Base-by-base conservation (phyloP, 2,888 invertebrate species). In the Didymodactylos carnosus region DNA sequence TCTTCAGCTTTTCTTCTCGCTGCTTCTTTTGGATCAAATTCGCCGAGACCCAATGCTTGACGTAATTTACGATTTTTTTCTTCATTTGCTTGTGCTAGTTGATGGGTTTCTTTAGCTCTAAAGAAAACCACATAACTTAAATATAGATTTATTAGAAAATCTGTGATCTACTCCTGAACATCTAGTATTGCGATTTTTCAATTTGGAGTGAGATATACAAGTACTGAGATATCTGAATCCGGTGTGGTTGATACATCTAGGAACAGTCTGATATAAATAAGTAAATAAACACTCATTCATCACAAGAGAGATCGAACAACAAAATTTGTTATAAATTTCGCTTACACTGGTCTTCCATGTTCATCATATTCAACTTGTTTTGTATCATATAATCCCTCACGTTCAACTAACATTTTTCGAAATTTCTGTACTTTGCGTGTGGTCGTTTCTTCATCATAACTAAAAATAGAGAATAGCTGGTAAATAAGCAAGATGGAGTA, bases 41-140 rank as follows among this genome's bases (percentile, higher is more conserved):
- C 90, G 39, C 91, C 90, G 78, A 97, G 92, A 75, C 94, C 94
- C 83, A 95, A 94, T 10, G 94, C 95, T 82, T 92, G 91, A 73
- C 93, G 88, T 76, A 95, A 86, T 75, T 90, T 88, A 3, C 91
- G 91, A 86, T 95, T 95, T 85, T 94, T 94, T 84, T 92, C 91
- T 80, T 91, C 91, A 83, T 94, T 94, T 35, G 94, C 94, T 83
- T 92, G 92, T 1, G 95, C 94, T 77, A 93, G 88, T 84, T 94
- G 92, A 86, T 97, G 95, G 70, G 93, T 94, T 82, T 94, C 94
- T 76, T 91, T 91, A 76, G 92, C 92, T 62, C 62, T 62, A 35
- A 62, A 53, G n/a, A n/a, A n/a, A n/a, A n/a, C n/a, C n/a, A n/a
- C n/a, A n/a, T n/a, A n/a, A n/a, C n/a, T n/a, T n/a, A n/a, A n/a